Conservation (phyloP, 2,113 vertebrate genomes). For the Petrocephalus microphthalmus region DNA sequence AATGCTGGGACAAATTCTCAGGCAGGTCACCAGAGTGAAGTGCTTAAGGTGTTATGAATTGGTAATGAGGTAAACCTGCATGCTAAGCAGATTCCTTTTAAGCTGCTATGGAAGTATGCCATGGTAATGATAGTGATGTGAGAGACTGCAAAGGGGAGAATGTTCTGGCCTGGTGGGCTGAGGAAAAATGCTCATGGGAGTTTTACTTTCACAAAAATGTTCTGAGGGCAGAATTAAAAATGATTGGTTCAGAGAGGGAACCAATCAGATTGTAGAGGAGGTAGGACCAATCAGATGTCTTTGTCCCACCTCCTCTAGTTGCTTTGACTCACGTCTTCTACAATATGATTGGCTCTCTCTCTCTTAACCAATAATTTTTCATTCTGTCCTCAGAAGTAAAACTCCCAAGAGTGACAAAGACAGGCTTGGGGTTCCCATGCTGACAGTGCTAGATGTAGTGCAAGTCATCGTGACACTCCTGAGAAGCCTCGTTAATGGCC, state of each 20-base stretch:
- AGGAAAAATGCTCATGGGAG: background rate
- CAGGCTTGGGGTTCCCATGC: background rate
- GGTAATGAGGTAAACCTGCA: background rate
- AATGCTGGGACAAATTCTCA: background rate
- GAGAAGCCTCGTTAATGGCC: background rate
- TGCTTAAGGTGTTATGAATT: background rate
- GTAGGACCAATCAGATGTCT: no score
- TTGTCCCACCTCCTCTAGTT: no score
- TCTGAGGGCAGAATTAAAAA: no score
- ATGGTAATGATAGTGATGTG: background rate
- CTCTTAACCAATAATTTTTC: no score
- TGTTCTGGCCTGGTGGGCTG: background rate
- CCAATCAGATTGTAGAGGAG: no score
- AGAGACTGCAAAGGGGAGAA: background rate
- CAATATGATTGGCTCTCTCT: no score
- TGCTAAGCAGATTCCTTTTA: background rate
- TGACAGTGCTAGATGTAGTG: background rate
- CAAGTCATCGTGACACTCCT: background rate
- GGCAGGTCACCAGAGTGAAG: background rate
- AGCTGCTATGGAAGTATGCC: background rate
- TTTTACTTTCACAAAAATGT: no score
- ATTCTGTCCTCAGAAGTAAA: no score
- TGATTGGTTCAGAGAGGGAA: no score
- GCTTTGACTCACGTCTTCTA: no score
- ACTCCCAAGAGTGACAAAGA: background rate